Conservation (phyloP, 2,113 vertebrate genomes). For the Triplophysa rosa region DNA sequence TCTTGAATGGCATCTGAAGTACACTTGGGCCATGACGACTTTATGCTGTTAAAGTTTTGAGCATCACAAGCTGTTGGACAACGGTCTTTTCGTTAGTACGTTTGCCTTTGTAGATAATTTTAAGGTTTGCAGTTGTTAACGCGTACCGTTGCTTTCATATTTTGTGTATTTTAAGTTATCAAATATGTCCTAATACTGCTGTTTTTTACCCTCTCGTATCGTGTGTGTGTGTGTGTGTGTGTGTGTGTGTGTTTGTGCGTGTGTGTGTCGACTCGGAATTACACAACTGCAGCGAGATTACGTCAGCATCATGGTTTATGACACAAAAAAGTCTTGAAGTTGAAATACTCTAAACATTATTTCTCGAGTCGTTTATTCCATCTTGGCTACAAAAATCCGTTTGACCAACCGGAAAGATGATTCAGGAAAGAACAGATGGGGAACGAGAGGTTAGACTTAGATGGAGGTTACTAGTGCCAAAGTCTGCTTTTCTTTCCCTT, state of each 20-base stretch:
- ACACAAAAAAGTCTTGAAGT: not conserved
- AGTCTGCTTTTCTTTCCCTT: constrained; percentile 16
- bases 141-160: constrained; percentile 9
- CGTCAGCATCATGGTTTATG: constrained; percentile 2
- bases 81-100: constrained; percentile 48
- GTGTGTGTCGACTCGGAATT: constrained; percentile 1
- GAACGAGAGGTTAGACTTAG: not conserved
- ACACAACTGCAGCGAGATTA: not conserved
- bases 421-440: not conserved
- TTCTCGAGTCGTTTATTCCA: constrained; percentile 33
- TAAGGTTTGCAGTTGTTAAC: constrained; percentile 45
- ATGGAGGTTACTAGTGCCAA: constrained; percentile 45
- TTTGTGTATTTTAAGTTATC: constrained; percentile 42
- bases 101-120: constrained; percentile 56
- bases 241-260: constrained; percentile 4
- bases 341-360: not conserved
- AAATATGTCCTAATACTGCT: constrained; percentile 34
- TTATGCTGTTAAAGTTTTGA: constrained; percentile 64
- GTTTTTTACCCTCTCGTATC: constrained; percentile 11
- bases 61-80: constrained; percentile 48
- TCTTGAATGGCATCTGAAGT: constrained; percentile 67
- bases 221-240: not conserved
- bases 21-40: constrained; percentile 62
- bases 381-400: not conserved
- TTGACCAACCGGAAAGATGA: not conserved